phyloP scores from a whole-genome alignment of 2,888 invertebrate species.

The Pseudococcus longispinus region DNA sequence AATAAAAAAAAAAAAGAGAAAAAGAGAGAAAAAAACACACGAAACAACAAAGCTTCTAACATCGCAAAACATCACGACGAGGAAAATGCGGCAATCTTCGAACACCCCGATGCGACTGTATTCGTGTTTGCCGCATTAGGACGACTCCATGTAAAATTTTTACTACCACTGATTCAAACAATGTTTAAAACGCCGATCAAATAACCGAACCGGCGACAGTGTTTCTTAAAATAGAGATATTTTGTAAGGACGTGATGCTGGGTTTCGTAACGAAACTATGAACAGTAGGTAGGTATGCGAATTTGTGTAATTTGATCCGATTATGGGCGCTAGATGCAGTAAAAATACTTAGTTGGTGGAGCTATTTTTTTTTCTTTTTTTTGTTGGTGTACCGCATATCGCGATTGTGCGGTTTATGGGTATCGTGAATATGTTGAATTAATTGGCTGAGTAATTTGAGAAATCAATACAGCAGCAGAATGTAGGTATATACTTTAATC shows the following conservation, averaged over 20 bases:
- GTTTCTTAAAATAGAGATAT: conserved; percentile 25
- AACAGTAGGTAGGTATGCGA: not conserved
- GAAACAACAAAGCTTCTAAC: conserved; percentile 3
- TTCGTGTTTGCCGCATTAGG: not conserved
- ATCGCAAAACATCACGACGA: not conserved
- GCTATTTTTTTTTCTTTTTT: not conserved
- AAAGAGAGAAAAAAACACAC: not conserved
- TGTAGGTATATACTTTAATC: not conserved
- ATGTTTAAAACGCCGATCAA: conserved; percentile 28
- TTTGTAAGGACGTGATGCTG: not conserved
- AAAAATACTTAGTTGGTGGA: not conserved
- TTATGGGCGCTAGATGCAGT: not conserved
- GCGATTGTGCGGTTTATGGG: not conserved
- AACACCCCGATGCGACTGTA: not conserved
- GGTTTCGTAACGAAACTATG: not conserved
- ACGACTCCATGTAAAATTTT: not conserved
- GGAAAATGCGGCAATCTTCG: not conserved
- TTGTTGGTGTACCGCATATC: not conserved
- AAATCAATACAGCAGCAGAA: not conserved
- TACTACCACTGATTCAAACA: not conserved
- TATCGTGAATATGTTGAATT: not conserved
- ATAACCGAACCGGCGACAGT: not conserved
- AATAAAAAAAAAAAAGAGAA: not conserved
- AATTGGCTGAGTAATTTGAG: not conserved
- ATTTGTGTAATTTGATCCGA: not conserved